phyloP scores from a whole-genome alignment of 2,113 vertebrate genomes.

The Diglossa brunneiventris region DNA sequence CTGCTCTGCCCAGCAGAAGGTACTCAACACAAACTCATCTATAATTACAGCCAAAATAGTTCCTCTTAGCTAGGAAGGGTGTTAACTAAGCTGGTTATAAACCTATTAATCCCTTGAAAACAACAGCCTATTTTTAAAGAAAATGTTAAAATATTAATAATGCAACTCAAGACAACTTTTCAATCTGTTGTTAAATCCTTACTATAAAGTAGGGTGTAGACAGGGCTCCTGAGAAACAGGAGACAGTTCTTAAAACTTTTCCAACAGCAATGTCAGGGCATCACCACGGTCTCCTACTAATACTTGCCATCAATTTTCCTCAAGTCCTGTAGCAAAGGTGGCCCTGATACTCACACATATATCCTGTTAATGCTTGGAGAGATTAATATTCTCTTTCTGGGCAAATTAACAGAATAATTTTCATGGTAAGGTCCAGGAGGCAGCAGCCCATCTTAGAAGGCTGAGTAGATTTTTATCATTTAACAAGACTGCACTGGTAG shows the following conservation, averaged over 20 bases:
- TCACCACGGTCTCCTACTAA: neutral
- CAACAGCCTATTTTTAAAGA: neutral
- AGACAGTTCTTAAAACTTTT: neutral
- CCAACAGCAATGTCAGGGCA: neutral
- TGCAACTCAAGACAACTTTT: neutral
- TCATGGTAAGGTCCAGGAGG: neutral
- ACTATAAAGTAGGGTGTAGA: neutral
- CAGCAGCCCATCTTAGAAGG: neutral
- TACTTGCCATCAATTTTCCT: neutral
- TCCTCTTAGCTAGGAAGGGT: neutral
- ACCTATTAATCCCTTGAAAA: neutral
- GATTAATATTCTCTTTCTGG: neutral
- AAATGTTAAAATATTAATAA: neutral
- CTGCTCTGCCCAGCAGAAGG: neutral
- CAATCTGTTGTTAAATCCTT: neutral
- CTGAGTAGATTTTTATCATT: neutral
- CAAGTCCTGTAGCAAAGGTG: neutral
- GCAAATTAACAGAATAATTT: neutral
- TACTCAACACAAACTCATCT: neutral
- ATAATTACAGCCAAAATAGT: neutral
- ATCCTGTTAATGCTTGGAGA: neutral
- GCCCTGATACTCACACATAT: neutral
- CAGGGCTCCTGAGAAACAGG: neutral
- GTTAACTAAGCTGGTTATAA: neutral
- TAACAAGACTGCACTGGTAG: neutral